Base-by-base conservation (phyloP, 2,797 vertebrate species). In the Telmatherina bonti region DNA sequence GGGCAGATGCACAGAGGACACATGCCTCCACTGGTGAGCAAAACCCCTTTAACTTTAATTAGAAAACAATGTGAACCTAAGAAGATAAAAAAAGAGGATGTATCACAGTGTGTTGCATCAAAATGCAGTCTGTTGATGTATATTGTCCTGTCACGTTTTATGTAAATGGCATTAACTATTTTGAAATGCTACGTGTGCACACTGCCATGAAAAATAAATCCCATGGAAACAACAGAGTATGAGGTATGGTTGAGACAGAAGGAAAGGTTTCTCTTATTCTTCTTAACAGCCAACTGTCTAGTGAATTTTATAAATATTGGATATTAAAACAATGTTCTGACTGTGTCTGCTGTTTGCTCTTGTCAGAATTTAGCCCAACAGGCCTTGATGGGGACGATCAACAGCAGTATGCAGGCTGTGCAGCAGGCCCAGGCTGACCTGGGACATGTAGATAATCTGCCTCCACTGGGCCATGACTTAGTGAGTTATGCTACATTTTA, bases 1-100 rank as follows among this genome's bases (percentile, higher is more conserved):
- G 98, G 97, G 41, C 97, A 99, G 90, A 99, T 99, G 97, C 97
- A 99, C 93, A 93, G 96, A 85, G 98, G 97, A 78, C 98, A 99
- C 77, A 99, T 99, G 98, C 97, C 98, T 62, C 98, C 97, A 0
- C 94, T 99, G 93, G 98, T 99, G 90, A 96, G 97, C 74, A 9
- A 0, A 4, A 62, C 22, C 16, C 20, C 30, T 71, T 71, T 38
- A 47, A 47, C 43, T 16, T 31, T 41, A 58, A 30, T 54, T 7
- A 60, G 4, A 4, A 41, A 74, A 13, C 35, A 49, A 55, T 2
- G 8, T 26, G 2, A 41, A 69, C 9, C 5, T 30, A 7, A 51
- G 1, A 2, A 4, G 7, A 62, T 29, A 4, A 65, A 5, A 67
- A 43, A 67, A 7, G 31, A 51, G 16, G 2, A 35, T 69, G 13